Evolutionary conservation across 2,797 vertebrate genomes (phyloP).

Genomic region (Phoeniculus purpureus): DNA sequence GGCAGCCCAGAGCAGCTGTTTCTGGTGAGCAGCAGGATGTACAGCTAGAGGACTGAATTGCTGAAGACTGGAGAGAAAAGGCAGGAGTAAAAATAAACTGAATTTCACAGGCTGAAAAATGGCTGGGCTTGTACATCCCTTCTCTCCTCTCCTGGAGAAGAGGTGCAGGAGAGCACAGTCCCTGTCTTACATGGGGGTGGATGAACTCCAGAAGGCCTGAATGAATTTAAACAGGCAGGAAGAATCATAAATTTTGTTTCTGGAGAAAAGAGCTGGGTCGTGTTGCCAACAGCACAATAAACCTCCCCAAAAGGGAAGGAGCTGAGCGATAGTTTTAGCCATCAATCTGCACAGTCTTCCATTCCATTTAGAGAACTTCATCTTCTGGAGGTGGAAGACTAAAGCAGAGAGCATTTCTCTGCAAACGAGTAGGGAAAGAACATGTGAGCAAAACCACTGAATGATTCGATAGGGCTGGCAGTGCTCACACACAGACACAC

Average conservation of each 20-base stretch:
- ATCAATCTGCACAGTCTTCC: neutral
- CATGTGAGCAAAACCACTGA: neutral
- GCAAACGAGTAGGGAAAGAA: neutral
- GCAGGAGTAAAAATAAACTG: neutral
- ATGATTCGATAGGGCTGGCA: rapidly evolving
- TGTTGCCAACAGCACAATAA: neutral
- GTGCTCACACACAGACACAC: neutral
- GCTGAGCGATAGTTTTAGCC: neutral
- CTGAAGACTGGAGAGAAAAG: neutral
- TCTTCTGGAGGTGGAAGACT: neutral
- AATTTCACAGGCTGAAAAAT: neutral
- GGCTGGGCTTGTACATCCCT: neutral
- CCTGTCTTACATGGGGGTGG: neutral
- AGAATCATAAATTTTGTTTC: conserved; percentile 21
- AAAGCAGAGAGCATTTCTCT: neutral
- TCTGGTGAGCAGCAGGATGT: neutral
- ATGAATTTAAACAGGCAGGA: neutral
- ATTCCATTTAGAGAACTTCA: neutral
- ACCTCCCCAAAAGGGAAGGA: neutral
- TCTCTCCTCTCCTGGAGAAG: neutral
- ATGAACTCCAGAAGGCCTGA: neutral
- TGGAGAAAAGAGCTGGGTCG: neutral
- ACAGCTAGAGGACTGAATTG: neutral
- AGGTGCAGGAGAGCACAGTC: neutral
- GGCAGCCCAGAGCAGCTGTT: neutral